Evolutionary conservation across 2,113 vertebrate genomes (phyloP).

Genomic region (Sorex fumeus): DNA sequence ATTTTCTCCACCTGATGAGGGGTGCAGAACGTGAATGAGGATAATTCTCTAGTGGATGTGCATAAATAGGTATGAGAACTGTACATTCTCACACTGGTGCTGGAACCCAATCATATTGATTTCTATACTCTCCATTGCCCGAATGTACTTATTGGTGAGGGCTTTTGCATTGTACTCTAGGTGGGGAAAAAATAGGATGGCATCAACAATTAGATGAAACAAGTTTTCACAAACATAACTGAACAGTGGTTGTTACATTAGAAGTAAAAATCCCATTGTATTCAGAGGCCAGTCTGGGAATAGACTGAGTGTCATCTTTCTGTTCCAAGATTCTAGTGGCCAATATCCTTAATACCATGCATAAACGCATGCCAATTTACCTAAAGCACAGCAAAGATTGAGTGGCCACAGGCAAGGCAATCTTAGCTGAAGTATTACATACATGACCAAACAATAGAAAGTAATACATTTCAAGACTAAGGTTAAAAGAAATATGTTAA

Average conservation of each 20-base stretch:
- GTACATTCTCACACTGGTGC: not conserved
- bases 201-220: conserved; percentile 36
- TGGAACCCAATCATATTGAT: not conserved
- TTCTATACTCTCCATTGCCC: not conserved
- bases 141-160: not conserved
- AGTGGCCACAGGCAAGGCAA: conserved; percentile 10
- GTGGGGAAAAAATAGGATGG: not conserved
- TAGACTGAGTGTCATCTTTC: not conserved
- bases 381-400: not conserved
- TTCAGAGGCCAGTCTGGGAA: not conserved
- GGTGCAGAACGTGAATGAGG: not conserved
- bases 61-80: not conserved
- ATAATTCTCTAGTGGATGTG: not conserved
- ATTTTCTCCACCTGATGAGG: not conserved
- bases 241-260: not conserved
- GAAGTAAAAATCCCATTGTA: conserved; percentile 10
- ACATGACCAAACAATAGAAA: not conserved
- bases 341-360: not conserved
- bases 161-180: conserved; percentile 19
- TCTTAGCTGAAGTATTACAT: not conserved
- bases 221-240: conserved; percentile 32
- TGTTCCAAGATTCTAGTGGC: not conserved
- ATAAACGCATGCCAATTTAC: not conserved
- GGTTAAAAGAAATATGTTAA: conserved; percentile 12
- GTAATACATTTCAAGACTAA: conserved; percentile 39